Base-by-base conservation (phyloP, 2,113 vertebrate species). In the Pyrgilauda ruficollis region DNA sequence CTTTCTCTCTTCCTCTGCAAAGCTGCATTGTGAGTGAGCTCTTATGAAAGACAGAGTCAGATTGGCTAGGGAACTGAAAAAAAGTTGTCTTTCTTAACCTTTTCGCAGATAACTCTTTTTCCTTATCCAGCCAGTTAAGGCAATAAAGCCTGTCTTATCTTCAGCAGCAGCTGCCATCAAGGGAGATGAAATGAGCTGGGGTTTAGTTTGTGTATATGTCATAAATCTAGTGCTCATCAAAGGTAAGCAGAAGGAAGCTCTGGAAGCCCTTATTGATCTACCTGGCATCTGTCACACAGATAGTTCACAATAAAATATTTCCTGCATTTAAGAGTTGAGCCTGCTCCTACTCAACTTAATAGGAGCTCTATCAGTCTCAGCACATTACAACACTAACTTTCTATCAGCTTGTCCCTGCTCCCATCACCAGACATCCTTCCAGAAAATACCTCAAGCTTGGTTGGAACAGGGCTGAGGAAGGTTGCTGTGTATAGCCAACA, bases 251-350 rank as follows among this genome's bases (percentile, higher is more conserved):
- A 92, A 95, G 89, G 92, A 95, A 93, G 94, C 53, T 84, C 80
- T 53, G 92, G 79, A 89, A 96, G 76, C n/a, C 59, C 73, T 84
- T 95, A 95, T 74, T 87, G 89, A 97, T 96, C 90, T 90, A 87
- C 74, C 84, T 87, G 90, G 87, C 67, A 87, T 84, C 69, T 95
- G 87, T 86, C 87, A 92, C 64, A 70, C 74, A 76, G 95, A 94
- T 84, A 93, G 83, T 11, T 96, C 83, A 70, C 70, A 94, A 87
- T 92, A 92, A 94, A 96, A 73, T 90, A 95, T 90, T 90, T 90
- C 88, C 83, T 64, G 49, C 83, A 76, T 94, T 94, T 96, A 96
- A 96, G 73, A 72, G 44, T 23, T 4, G 15, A 93, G 84, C 26
- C 79, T 78, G 68, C 72, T 93, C 87, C 69, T 49, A 66, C 41